Percentiles rank a stretch among this genome's conserved stretches.
These are phyloP conservation scores for Sinohyriopsis cumingii DNA, from an alignment of 2,888 invertebrate species.

Conservation along the genomic window DNA sequence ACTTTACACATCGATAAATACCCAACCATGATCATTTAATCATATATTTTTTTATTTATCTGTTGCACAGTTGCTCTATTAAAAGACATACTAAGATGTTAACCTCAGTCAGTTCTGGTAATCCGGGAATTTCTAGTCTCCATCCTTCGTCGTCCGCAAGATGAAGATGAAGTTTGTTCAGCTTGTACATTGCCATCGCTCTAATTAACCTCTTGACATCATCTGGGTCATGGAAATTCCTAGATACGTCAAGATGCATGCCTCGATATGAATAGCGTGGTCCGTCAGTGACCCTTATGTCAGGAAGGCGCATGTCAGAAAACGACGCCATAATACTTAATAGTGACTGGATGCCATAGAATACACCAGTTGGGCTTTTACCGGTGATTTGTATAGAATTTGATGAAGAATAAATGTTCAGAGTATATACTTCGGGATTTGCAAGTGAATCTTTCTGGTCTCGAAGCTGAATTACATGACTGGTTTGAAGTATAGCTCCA, in stretches of 20 bases:
- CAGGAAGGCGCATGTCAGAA: constrained; percentile 17
- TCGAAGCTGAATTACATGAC: no score
- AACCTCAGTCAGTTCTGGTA: constrained; percentile 58
- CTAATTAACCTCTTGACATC: constrained; percentile 51
- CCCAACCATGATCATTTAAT: no score
- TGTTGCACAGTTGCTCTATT: no score
- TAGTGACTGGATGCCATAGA: constrained; percentile 29
- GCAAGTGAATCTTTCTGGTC: no score
- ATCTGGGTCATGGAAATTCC: constrained; percentile 58
- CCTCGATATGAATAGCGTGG: constrained; percentile 57
- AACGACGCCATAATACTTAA: constrained; percentile 20
- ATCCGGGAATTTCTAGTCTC: constrained; percentile 62
- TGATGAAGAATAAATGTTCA: constrained; percentile 23
- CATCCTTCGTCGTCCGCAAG: constrained; percentile 66
- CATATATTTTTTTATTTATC: no score
- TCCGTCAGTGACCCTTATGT: constrained; percentile 24
- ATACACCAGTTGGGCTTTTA: constrained; percentile 13
- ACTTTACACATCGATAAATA: no score
- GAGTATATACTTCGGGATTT: constrained; percentile 22
- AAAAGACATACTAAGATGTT: background rate
- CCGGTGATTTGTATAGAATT: constrained; percentile 32
- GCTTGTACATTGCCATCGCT: constrained; percentile 64
- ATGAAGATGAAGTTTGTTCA: constrained; percentile 65
- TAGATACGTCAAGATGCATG: constrained; percentile 60
- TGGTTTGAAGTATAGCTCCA: no score